Evolutionary conservation across 1,140 invertebrate species (phyloP), one percentile per base, ranked within the genome.

Genomic region (Araneus ventricosus): DNA sequence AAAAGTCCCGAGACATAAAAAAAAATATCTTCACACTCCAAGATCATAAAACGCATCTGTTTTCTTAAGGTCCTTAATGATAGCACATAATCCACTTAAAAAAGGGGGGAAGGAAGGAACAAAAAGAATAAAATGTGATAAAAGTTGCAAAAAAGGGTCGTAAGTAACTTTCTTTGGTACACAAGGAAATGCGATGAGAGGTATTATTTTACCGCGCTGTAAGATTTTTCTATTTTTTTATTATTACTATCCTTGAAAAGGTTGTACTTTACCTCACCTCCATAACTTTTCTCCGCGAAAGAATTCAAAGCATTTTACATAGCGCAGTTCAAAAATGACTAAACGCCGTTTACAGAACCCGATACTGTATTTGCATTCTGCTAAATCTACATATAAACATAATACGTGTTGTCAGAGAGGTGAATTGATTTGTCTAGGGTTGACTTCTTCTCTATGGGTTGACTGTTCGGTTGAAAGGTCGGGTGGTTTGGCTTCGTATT

Each of bases 341-440:
- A n/a, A 37, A 37, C 17, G 79, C n/a, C 79, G 37, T 82, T 82
- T 37, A 82, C 10, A 82, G 41, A 82, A 41, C 79, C 22, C 8
- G 79, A 82, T 37, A 24, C 24, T 17, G 34, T 82, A 82, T 82
- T 82, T 82, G 79, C 79, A 45, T 82, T 82, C 20, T 82, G 24
- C 20, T 45, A n/a, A 67, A 82, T 82, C 79, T 82, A 37, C 79
- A 82, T 82, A 39, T 45, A 82, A 82, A 82, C 79, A 37, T 37
- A 82, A 80, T n/a, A 80, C 8, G 24, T 14, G 63, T 67, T 67
- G 27, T n/a, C 61, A 63, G 24, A 27, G 14, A 27, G 27, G 63
- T 8, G 27, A 67, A 67, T 67, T 67, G 63, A 82, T 82, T 82
- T 82, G 79, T n/a, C 41, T 37, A 82, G 24, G 20, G 79, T 82